Evolutionary conservation across 2,113 vertebrate species (phyloP).

Genomic region (Bombycilla garrulus): DNA sequence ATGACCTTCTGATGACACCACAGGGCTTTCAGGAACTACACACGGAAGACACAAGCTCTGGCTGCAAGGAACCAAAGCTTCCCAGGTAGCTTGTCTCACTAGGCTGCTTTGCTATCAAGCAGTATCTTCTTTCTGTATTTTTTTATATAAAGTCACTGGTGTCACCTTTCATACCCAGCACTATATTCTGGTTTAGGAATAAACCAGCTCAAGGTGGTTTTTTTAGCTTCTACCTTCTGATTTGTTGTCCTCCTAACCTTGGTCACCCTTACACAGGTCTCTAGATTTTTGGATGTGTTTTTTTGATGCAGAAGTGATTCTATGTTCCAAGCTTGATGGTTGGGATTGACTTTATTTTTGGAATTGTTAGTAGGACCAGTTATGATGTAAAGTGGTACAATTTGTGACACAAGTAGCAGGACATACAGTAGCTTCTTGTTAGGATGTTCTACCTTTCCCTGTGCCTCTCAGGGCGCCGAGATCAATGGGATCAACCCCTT

Average conservation of each 20-base stretch:
- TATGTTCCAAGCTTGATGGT: background rate
- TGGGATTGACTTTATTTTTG: background rate
- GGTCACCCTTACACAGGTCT: background rate
- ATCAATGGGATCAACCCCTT: fast-evolving
- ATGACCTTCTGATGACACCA: background rate
- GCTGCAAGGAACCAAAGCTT: background rate
- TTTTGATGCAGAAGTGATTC: background rate
- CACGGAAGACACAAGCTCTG: background rate
- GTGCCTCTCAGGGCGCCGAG: fast-evolving
- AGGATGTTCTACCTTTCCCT: background rate
- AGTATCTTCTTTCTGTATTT: background rate
- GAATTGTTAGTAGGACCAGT: background rate
- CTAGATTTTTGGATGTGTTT: background rate
- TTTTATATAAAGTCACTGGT: background rate
- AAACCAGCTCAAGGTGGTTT: background rate
- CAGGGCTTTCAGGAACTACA: background rate
- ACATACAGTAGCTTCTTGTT: background rate
- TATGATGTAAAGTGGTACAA: background rate
- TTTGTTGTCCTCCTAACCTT: background rate
- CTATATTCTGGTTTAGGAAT: background rate
- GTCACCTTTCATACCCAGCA: background rate
- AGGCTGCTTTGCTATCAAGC: background rate
- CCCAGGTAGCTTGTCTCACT: background rate
- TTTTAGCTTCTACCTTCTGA: background rate
- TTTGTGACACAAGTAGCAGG: background rate